These are phyloP conservation scores for Masticophis lateralis DNA, from an alignment of 2,797 vertebrate genomes.

Conservation along the genomic window DNA sequence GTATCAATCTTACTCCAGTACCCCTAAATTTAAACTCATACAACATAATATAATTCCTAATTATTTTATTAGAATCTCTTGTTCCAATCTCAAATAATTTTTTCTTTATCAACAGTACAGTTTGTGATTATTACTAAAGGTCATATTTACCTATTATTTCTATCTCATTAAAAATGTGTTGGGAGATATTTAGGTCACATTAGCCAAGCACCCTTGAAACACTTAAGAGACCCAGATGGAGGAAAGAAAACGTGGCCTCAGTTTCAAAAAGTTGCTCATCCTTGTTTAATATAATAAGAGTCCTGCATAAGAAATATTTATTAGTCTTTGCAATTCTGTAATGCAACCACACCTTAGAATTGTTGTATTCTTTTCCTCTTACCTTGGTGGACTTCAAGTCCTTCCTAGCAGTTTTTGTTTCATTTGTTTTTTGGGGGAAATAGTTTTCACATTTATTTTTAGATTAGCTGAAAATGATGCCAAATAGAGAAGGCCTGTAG, in stretches of 20 bases:
- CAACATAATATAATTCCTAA: too few species aligned
- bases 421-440: background rate
- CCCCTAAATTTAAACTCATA: too few species aligned
- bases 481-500: constrained; percentile 6
- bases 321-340: background rate
- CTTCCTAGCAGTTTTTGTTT: background rate
- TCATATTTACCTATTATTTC: background rate
- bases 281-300: background rate
- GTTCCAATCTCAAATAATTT: too few species aligned
- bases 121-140: background rate
- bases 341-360: background rate
- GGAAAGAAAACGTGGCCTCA: background rate
- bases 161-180: background rate
- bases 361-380: rapidly evolving
- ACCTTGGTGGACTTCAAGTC: rapidly evolving
- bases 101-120: background rate
- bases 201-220: background rate
- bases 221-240: background rate
- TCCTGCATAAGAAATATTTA: background rate
- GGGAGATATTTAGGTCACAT: background rate
- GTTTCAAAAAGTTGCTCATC: background rate
- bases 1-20: too few species aligned
- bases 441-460: constrained; percentile 15
- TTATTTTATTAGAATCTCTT: too few species aligned
- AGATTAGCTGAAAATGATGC: constrained; percentile 25